Base-by-base conservation (phyloP, 2,888 invertebrate genomes). In the Elaeidobius kamerunicus region DNA sequence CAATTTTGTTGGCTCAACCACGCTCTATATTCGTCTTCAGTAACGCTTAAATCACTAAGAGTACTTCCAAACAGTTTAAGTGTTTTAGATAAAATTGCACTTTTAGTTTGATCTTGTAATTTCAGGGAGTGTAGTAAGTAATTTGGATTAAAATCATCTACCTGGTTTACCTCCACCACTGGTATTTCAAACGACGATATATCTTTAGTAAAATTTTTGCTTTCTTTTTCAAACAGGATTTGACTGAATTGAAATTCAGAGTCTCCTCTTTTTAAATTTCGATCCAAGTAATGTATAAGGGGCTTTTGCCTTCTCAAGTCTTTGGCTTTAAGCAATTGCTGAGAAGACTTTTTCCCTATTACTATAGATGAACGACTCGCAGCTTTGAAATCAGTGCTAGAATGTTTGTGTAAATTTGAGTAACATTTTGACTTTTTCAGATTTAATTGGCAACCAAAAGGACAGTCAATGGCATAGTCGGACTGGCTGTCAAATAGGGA, bases 1-100 rank as follows among this genome's bases (percentile, higher is more conserved):
- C 42, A 47, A 20, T 55, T 46, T 14, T 44, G 32, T 16, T 51
- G 17, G n/a, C 28, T 55, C 7, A 55, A 16, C 55, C 55, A 55
- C 18, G 9, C 42, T 35, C 15, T 27, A 32, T 55, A 55, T 11
- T 55, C 55, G 17, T 55, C 47, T 6, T 55, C 55, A 4, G 46
- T 47, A 12, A 45, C 23, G 20, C 50, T 51, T n/a, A 38, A 12
- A 11, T 45, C 36, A 15, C 50, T 55, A 2, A 11, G 5, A 12
- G 16, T 52, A 15, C 4, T 14, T n/a, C 7, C 23, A 19, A 44
- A 35, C 16, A 30, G 20, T 16, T 4, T 20, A 3, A 32, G 7
- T 5, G 17, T 9, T 17, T 3, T 11, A 3, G 42, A 36, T 3
- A 49, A 4, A 12, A 49, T 40, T 2, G 23, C 42, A 12, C 32